Percentiles rank a stretch among this genome's conserved stretches.
Evolutionary conservation across 30 jellyfish, hydroid and myxozoan genomes (phyloP).

Genomic region (Hydractinia symbiolongicarpus): DNA sequence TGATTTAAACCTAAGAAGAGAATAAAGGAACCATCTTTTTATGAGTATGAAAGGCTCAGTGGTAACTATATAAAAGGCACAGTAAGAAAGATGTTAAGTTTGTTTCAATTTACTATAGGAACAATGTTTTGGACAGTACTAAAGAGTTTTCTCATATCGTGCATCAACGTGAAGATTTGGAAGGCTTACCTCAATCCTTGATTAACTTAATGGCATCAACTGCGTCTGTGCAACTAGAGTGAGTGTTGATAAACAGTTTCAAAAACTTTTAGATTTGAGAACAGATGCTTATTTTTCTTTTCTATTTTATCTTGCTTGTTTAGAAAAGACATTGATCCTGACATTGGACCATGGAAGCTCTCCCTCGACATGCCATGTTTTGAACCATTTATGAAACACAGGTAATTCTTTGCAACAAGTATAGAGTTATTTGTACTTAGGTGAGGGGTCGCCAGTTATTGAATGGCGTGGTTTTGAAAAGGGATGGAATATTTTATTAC

Average conservation of each 20-base stretch:
- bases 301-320: neutral
- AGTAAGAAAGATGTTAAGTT: too few species aligned
- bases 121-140: conserved; percentile 56
- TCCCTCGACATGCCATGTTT: conserved; percentile 65
- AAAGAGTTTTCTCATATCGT: conserved; percentile 43
- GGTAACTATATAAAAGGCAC: too few species aligned
- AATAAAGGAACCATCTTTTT: too few species aligned
- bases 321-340: neutral
- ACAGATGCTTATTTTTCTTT: too few species aligned
- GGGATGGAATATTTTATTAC: too few species aligned
- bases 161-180: conserved; percentile 42
- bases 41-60: too few species aligned
- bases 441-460: too few species aligned
- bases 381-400: conserved; percentile 73
- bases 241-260: neutral
- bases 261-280: too few species aligned
- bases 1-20: too few species aligned
- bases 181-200: conserved; percentile 60
- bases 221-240: conserved; percentile 51
- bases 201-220: conserved; percentile 44
- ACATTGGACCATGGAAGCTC: conserved; percentile 70
- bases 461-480: too few species aligned
- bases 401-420: conserved; percentile 24
- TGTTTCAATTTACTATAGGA: conserved; percentile 20
- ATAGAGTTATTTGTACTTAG: neutral